Evolutionary conservation across 2,888 invertebrate species (phyloP).

Genomic region (Athetis lepigone): DNA sequence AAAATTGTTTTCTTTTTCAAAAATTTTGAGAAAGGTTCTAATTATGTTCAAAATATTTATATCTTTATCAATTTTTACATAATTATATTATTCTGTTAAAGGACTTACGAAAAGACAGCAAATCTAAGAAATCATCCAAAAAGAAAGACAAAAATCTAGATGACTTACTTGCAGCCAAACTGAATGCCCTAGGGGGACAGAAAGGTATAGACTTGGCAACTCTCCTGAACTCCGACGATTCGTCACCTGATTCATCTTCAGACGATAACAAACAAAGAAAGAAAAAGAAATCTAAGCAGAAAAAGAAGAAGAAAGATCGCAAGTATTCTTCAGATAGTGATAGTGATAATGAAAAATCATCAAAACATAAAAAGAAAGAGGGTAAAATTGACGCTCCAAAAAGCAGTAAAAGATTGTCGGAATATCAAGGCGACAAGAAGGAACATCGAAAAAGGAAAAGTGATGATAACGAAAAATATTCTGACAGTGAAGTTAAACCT

Average conservation of each 20-base stretch:
- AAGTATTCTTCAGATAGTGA: constrained; percentile 49
- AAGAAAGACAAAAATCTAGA: constrained; percentile 91
- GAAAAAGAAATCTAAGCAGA: constrained; percentile 75
- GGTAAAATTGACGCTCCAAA: constrained; percentile 38
- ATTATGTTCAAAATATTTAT: background rate
- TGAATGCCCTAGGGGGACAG: constrained; percentile 91
- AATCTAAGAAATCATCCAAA: constrained; percentile 86
- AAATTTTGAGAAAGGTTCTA: background rate
- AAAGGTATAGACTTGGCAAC: constrained; percentile 80
- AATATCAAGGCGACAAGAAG: constrained; percentile 25
- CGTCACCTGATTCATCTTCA: constrained; percentile 75
- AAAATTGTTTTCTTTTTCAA: background rate
- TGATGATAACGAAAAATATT: constrained; percentile 49
- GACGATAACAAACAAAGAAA: constrained; percentile 62
- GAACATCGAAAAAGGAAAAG: constrained; percentile 66
- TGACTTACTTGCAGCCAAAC: constrained; percentile 92
- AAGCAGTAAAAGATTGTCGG: constrained; percentile 28
- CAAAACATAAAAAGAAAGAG: constrained; percentile 50
- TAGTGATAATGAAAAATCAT: constrained; percentile 48
- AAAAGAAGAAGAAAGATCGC: constrained; percentile 71
- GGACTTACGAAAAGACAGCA: constrained; percentile 84
- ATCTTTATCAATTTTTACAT: background rate
- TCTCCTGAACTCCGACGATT: constrained; percentile 80
- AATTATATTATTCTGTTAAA: constrained; percentile 59
- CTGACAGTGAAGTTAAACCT: constrained; percentile 58